Conservation (phyloP, 2,888 invertebrate species). For the Sepioteuthis lessoniana region DNA sequence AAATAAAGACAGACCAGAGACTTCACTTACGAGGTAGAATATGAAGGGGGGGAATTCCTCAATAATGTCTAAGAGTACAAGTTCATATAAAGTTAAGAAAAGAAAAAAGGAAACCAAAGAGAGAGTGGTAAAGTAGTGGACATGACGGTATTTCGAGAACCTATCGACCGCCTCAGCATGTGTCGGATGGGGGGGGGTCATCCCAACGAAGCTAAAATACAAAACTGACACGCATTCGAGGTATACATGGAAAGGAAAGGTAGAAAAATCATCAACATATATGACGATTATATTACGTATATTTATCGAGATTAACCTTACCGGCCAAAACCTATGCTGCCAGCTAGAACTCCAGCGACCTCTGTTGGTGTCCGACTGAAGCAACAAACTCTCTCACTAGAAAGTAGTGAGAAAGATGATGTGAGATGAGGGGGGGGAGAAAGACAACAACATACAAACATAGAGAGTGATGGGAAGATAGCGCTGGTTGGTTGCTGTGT, state of each 20-base stretch:
- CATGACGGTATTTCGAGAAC: conserved; percentile 21
- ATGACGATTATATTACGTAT: neutral
- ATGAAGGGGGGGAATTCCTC: too few species aligned
- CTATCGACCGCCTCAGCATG: neutral
- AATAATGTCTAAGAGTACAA: neutral
- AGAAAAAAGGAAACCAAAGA: too few species aligned
- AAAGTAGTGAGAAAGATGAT: neutral
- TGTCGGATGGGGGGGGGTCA: neutral
- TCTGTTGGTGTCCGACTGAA: conserved; percentile 10
- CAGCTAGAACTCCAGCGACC: conserved; percentile 16
- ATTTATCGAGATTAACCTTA: conserved; percentile 1
- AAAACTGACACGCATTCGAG: neutral
- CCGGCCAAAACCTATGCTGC: conserved; percentile 23
- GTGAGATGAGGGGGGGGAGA: neutral
- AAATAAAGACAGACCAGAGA: neutral
- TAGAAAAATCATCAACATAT: neutral
- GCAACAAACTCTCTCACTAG: conserved; percentile 23
- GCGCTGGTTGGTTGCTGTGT: conserved; percentile 33
- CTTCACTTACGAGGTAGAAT: neutral
- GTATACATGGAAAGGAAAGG: neutral
- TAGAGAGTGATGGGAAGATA: neutral
- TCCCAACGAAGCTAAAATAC: neutral
- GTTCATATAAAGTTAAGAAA: neutral
- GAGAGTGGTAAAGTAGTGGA: neutral
- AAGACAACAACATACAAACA: neutral